Percentiles rank a stretch among this genome's conserved stretches.
These are phyloP conservation scores for Sialis lutaria DNA, from an alignment of 2,888 invertebrate genomes.

Conservation along the genomic window DNA sequence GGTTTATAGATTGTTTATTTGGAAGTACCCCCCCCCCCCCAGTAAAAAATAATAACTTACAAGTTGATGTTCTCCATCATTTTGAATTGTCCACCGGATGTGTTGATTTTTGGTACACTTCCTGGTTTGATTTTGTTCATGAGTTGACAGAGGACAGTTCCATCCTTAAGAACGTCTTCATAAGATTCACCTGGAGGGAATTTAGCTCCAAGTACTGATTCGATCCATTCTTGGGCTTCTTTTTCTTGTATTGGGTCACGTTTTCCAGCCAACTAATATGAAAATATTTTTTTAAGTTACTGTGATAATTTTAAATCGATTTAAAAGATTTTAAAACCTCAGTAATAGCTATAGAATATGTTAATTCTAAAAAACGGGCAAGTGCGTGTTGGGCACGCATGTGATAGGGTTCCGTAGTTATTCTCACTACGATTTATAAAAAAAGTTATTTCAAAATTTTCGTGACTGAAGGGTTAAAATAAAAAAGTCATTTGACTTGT, in stretches of 20 bases:
- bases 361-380: too few species aligned
- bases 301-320: neutral
- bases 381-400: too few species aligned
- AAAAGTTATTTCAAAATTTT: too few species aligned
- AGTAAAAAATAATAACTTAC: conserved; percentile 32
- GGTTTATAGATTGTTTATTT: too few species aligned
- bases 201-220: conserved; percentile 68
- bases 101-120: conserved; percentile 77
- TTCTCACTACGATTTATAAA: too few species aligned
- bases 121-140: conserved; percentile 90
- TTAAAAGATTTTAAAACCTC: neutral
- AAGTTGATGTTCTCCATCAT: conserved; percentile 99
- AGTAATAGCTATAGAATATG: too few species aligned
- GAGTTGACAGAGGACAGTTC: conserved; percentile 79
- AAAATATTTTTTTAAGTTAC: neutral
- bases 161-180: conserved; percentile 84
- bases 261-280: conserved; percentile 58
- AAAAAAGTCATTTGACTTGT: too few species aligned
- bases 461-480: too few species aligned
- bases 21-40: too few species aligned
- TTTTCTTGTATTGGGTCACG: conserved; percentile 66
- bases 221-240: conserved; percentile 88
- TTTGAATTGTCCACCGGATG: conserved; percentile 92
- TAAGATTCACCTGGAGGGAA: conserved; percentile 66
- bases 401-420: too few species aligned